These are phyloP conservation scores for Delichon dasypus DNA, from an alignment of 2,797 vertebrate genomes.

Conservation along the genomic window DNA sequence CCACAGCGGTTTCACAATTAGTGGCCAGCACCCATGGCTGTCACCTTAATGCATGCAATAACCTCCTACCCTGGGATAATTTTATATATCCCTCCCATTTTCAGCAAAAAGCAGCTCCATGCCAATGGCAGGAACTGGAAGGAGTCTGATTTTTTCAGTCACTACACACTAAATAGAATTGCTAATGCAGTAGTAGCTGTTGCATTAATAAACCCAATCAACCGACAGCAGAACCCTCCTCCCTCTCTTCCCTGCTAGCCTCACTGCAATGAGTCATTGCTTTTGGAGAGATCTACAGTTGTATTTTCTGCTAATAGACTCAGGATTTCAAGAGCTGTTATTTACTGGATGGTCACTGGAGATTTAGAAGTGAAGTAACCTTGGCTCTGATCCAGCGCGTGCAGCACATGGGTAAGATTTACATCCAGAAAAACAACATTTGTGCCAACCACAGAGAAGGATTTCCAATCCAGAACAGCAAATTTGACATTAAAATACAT, in stretches of 20 bases:
- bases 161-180: background rate
- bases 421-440: background rate
- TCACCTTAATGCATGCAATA: background rate
- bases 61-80: background rate
- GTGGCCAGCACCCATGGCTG: background rate
- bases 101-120: background rate
- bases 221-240: background rate
- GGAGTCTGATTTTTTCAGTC: background rate
- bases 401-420: background rate
- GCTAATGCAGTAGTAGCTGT: slow-evolving; percentile 4
- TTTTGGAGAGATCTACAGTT: background rate
- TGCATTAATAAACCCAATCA: background rate
- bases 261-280: background rate
- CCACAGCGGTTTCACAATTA: background rate
- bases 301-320: slow-evolving; percentile 12
- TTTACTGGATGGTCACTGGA: slow-evolving; percentile 38
- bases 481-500: background rate
- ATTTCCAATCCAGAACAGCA: background rate
- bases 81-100: background rate
- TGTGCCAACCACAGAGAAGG: background rate
- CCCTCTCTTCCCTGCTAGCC: background rate
- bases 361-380: slow-evolving; percentile 40
- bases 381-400: background rate
- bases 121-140: background rate
- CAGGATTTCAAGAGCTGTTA: background rate